A percentile compares a stretch with the other conserved stretches of the same genome.
Conservation (phyloP, 1,140 invertebrate genomes). For the Zaprionus gabonicus region DNA sequence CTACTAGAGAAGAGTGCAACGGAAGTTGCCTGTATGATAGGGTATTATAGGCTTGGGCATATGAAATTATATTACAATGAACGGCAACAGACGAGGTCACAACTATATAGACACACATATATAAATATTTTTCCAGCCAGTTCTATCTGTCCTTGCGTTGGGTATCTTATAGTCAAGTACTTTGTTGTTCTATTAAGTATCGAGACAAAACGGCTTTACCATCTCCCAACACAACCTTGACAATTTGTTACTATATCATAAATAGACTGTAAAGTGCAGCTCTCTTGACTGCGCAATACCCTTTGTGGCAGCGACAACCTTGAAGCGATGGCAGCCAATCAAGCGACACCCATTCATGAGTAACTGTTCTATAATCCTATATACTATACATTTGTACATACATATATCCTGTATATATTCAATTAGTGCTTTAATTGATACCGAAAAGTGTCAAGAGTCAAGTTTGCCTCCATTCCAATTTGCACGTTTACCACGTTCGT, state of each 20-base stretch:
- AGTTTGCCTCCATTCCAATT: conserved; percentile 31
- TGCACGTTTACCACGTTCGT: conserved; percentile 53
- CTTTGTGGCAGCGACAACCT: neutral
- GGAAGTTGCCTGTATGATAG: neutral
- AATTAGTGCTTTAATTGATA: conserved; percentile 9
- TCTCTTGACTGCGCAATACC: neutral
- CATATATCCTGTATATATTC: neutral
- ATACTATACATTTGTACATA: neutral
- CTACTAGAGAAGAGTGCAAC: neutral
- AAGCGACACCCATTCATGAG: neutral
- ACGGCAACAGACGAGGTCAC: neutral
- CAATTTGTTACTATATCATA: conserved; percentile 3
- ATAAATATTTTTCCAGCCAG: neutral
- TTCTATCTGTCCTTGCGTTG: neutral
- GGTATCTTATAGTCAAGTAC: neutral
- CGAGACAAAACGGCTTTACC: neutral
- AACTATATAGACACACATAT: neutral
- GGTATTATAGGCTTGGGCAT: neutral
- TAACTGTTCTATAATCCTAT: neutral
- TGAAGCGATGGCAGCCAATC: neutral
- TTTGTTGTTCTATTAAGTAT: neutral
- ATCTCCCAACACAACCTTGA: conserved; percentile 3
- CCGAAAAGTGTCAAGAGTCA: conserved; percentile 3
- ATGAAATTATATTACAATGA: neutral
- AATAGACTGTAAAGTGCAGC: neutral